Base-by-base conservation (phyloP, 2,797 vertebrate genomes). In the Platyrinchus mystaceus region DNA sequence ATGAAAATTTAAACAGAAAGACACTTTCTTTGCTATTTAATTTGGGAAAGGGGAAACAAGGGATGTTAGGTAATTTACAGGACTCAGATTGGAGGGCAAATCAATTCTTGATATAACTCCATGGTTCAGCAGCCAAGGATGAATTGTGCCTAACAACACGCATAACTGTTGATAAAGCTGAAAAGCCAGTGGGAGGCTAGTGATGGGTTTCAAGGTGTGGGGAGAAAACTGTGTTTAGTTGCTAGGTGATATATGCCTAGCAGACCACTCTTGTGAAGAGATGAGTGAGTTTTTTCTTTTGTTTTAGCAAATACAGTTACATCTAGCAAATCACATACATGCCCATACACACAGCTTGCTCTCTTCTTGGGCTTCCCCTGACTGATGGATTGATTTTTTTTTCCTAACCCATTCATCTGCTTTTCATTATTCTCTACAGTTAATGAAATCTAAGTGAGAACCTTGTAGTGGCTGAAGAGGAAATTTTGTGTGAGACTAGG, bases 1-100 rank as follows among this genome's bases (percentile, higher is more conserved):
- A 84, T 21, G 37, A 83, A 84, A 87, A 85, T 89, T 73, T 85
- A 63, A 93, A 83, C 43, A 94, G 71, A 92, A 87, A 90, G 37
- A 27, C 23, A 27, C 56, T 83, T 94, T 55, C 58, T 50, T 64
- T 77, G 44, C 58, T 60, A 28, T 74, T 93, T 91, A 82, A 84
- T 87, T 93, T 83, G 56, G 83, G 37, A 64, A 58, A 77, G 20
- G 22, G n/a, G 14, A 89, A 70, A 92, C 14, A 14, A 74, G n/a
- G 14, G 60, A 83, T 85, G 75, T 82, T 60, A 92, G 49, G 74
- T 80, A 58, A 93, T 93, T 89, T 91, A 58, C 56, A 85, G 60
- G 39, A 87, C 50, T 52, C 46, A 87, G 73, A 62, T 17, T 83
- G 66, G 47, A 87, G 56, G 26, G n/a, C 0, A 2, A 80, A 96